Conservation (phyloP, 2,797 vertebrate species). For the Chrosomus eos region DNA sequence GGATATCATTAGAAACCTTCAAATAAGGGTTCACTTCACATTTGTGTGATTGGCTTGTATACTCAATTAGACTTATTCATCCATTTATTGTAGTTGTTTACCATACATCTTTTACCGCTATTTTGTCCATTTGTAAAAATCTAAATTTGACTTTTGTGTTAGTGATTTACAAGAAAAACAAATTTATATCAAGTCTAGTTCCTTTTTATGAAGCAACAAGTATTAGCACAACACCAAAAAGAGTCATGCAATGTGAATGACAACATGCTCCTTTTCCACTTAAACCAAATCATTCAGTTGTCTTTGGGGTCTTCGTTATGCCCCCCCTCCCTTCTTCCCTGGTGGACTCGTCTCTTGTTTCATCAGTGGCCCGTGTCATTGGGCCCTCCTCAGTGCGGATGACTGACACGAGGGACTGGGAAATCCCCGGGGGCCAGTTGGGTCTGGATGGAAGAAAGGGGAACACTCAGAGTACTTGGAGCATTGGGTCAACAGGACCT, state of each 20-base stretch:
- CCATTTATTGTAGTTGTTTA: background rate
- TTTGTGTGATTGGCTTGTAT: background rate
- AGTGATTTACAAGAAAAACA: background rate
- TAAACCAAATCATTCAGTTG: background rate
- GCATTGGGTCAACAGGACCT: conserved; percentile 63
- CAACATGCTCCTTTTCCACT: conserved; percentile 45
- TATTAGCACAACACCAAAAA: background rate
- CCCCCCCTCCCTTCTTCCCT: conserved; percentile 23
- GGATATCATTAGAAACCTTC: background rate
- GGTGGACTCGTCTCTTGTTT: conserved; percentile 56
- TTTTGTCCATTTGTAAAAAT: background rate
- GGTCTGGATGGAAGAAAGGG: conserved; percentile 64
- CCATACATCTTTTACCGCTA: background rate
- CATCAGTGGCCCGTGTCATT: conserved; percentile 41
- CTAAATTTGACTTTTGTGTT: background rate
- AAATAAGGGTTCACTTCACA: background rate
- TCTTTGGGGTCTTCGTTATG: background rate
- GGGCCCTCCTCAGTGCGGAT: conserved; percentile 53
- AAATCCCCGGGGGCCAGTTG: conserved; percentile 63
- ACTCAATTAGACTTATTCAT: background rate
- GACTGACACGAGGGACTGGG: conserved; percentile 73
- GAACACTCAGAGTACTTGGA: conserved; percentile 56
- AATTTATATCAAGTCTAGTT: background rate
- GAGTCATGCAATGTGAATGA: background rate
- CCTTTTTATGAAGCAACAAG: background rate